Conservation (phyloP, 1,140 invertebrate genomes). For the Heliconius congener region DNA sequence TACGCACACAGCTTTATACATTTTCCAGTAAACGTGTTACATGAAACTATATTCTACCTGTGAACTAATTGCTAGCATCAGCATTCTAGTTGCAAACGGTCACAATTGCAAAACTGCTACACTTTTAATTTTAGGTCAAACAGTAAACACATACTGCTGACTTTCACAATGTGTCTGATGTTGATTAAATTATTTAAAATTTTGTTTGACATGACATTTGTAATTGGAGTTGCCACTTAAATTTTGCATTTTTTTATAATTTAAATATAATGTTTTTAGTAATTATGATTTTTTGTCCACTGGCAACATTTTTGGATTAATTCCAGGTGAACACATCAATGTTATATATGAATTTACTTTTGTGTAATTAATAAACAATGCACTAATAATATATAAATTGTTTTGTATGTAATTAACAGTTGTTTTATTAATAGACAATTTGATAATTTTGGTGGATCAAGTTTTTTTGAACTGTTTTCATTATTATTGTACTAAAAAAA, state of each 20-base stretch:
- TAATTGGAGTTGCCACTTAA: constrained; percentile 56
- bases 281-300: not conserved
- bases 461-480: not conserved
- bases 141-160: constrained; percentile 50
- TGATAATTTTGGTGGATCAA: not conserved
- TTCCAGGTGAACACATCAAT: not conserved
- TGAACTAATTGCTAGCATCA: constrained; percentile 20
- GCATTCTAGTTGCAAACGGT: constrained; percentile 21
- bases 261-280: constrained; percentile 11
- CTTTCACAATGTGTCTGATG: constrained; percentile 55
- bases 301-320: constrained; percentile 26
- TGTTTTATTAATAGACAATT: not conserved
- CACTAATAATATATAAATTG: not conserved
- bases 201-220: constrained; percentile 48
- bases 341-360: not conserved
- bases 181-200: constrained; percentile 39
- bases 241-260: constrained; percentile 10
- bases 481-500: not conserved
- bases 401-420: not conserved
- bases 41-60: constrained; percentile 22
- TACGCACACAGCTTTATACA: constrained; percentile 46
- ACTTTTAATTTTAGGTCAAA: constrained; percentile 53
- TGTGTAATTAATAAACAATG: not conserved
- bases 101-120: constrained; percentile 36
- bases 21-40: constrained; percentile 35